Conservation (phyloP, 2,888 invertebrate species). For the Sepiola atlantica region DNA sequence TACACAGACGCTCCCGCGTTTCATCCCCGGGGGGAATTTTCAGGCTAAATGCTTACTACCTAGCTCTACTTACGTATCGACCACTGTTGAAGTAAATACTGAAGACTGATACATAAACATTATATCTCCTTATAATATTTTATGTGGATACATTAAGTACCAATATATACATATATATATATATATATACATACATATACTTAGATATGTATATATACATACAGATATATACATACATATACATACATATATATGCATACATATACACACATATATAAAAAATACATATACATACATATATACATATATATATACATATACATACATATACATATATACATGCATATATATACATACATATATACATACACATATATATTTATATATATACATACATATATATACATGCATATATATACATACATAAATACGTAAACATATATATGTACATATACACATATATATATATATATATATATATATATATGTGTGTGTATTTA, state of each 20-base stretch:
- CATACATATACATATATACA: neutral
- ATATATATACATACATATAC: neutral
- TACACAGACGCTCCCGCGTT: no score
- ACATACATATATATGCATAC: neutral
- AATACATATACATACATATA: neutral
- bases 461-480: neutral
- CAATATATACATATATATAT: neutral
- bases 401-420: neutral
- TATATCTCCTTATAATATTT: no score
- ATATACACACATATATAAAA: neutral
- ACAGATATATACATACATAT: neutral
- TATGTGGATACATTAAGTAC: no score
- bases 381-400: neutral
- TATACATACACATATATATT: neutral
- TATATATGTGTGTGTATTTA: no score
- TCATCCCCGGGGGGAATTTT: no score
- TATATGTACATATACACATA: neutral
- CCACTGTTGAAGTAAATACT: no score
- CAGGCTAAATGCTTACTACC: no score
- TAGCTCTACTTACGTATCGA: no score
- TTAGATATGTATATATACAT: neutral
- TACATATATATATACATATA: conserved; percentile 6
- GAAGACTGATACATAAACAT: no score
- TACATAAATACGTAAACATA: neutral
- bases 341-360: neutral